Evolutionary conservation across 2,797 vertebrate genomes (phyloP).

Genomic region (Hybognathus amarus): DNA sequence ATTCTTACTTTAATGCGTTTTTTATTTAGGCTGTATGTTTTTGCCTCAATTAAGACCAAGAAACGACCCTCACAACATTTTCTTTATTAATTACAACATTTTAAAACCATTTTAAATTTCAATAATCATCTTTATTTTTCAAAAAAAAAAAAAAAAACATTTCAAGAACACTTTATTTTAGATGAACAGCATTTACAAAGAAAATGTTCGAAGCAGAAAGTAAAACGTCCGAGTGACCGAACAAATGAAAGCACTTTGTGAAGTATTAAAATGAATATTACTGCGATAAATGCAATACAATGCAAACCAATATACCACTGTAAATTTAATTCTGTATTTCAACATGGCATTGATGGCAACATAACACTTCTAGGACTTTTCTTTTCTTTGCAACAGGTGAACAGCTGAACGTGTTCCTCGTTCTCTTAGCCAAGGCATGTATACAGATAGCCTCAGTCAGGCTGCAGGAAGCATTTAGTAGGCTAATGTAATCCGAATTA

Average conservation of each 20-base stretch:
- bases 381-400: background rate
- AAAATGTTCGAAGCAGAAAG: background rate
- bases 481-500: background rate
- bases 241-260: background rate
- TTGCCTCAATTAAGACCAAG: background rate
- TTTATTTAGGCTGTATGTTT: background rate
- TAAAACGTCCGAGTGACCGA: background rate
- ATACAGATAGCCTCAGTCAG: background rate
- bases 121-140: background rate
- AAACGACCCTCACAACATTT: background rate
- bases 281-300: background rate
- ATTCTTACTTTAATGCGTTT: background rate
- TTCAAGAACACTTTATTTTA: background rate
- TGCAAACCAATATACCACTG: background rate
- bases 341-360: background rate
- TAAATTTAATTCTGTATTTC: background rate
- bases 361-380: background rate
- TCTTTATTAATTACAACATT: background rate
- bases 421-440: background rate
- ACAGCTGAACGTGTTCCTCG: background rate
- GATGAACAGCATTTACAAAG: background rate
- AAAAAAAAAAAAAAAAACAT: too few relatives aligned
- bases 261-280: background rate
- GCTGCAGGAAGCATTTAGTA: background rate
- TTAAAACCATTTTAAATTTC: background rate